Conservation (phyloP, 2,113 vertebrate species). For the Myiozetetes cayanensis region DNA sequence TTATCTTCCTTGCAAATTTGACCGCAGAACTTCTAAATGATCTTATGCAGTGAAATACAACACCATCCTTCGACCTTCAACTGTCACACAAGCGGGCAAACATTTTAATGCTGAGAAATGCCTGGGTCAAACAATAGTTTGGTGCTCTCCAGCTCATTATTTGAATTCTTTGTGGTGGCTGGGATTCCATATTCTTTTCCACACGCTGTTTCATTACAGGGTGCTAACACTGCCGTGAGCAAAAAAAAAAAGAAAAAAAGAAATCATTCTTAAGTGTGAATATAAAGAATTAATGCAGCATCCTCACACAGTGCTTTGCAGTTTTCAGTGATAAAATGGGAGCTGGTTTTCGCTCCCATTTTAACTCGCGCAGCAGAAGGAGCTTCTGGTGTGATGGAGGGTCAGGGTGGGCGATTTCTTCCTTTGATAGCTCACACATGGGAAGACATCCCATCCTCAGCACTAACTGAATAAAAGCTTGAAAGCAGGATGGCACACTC, state of each 20-base stretch:
- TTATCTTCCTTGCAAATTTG: neutral
- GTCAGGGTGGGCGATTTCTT: neutral
- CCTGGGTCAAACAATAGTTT: neutral
- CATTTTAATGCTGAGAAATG: neutral
- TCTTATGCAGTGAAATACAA: neutral
- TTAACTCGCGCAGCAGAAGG: neutral
- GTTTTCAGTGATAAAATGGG: neutral
- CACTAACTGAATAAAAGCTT: constrained; percentile 21
- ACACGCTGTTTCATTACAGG: neutral
- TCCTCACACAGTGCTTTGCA: neutral
- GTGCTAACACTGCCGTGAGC: neutral
- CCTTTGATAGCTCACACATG: neutral
- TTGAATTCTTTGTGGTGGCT: neutral
- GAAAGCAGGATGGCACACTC: constrained; percentile 13
- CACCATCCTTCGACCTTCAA: neutral
- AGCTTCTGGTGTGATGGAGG: neutral
- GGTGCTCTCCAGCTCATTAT: neutral
- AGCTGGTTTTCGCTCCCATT: neutral
- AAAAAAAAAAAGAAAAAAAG: neutral
- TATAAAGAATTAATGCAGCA: neutral
- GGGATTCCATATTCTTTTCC: neutral
- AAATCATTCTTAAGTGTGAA: neutral
- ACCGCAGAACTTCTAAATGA: neutral
- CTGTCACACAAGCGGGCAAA: neutral
- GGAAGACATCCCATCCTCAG: neutral